Evolutionary conservation across 2,888 invertebrate species (phyloP).

Genomic region (Magallana nippona): DNA sequence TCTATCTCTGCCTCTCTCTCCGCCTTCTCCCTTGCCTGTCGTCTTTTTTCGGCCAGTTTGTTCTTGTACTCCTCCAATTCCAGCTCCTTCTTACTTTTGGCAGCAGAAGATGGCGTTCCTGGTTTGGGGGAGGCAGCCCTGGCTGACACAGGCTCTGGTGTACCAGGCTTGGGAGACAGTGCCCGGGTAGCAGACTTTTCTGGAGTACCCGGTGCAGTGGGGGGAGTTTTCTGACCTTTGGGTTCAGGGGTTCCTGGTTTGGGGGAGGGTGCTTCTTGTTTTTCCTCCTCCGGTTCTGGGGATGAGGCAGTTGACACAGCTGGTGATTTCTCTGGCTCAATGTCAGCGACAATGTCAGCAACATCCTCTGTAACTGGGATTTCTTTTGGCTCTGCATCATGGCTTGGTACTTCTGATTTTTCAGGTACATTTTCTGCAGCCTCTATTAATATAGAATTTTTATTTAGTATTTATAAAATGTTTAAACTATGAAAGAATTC

Average conservation of each 20-base stretch:
- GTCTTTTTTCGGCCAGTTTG: slow-evolving; percentile 92
- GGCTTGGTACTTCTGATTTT: slow-evolving; percentile 34
- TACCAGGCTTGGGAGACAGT: slow-evolving; percentile 1
- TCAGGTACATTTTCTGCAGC: slow-evolving; percentile 35
- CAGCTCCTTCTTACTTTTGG: slow-evolving; percentile 63
- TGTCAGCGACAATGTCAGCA: slow-evolving; percentile 35
- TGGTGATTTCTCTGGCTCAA: slow-evolving; percentile 34
- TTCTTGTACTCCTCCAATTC: slow-evolving; percentile 91
- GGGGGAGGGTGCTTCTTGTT: background rate
- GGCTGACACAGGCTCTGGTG: background rate
- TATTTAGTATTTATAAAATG: background rate
- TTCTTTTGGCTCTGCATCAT: slow-evolving; percentile 45
- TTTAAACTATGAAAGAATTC: too few relatives aligned
- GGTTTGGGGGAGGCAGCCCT: slow-evolving; percentile 20
- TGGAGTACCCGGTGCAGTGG: background rate
- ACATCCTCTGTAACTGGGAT: slow-evolving; percentile 23
- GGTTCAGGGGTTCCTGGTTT: slow-evolving; percentile 1
- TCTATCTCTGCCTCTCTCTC: slow-evolving; percentile 94
- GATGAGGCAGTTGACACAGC: slow-evolving; percentile 40
- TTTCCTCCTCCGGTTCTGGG: slow-evolving; percentile 36
- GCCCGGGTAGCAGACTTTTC: background rate
- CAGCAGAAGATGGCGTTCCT: slow-evolving; percentile 38
- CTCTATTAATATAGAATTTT: background rate
- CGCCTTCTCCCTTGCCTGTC: slow-evolving; percentile 93
- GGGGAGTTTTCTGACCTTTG: background rate